Conservation (phyloP, 2,113 vertebrate species). For the Amphilophus citrinellus region DNA sequence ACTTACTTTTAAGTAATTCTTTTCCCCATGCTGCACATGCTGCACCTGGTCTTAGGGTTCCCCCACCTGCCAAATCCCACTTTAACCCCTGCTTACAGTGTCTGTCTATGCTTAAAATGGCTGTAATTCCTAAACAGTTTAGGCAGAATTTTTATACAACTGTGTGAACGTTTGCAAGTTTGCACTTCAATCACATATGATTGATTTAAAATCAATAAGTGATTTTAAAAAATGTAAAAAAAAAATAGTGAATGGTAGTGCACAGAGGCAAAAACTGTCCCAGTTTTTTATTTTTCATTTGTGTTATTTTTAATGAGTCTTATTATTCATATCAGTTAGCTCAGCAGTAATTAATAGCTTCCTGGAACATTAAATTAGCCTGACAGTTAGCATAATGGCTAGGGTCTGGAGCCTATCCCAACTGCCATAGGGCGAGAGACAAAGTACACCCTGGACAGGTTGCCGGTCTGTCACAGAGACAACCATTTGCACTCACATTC, state of each 20-base stretch:
- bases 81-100: background rate
- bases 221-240: background rate
- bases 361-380: background rate
- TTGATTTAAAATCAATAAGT: background rate
- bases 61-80: too few relatives aligned
- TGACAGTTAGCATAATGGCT: background rate
- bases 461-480: too few relatives aligned
- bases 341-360: background rate
- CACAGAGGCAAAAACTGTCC: background rate
- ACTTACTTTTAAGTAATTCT: too few relatives aligned
- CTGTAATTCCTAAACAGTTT: background rate
- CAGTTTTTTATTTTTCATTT: too few relatives aligned
- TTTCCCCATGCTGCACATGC: too few relatives aligned
- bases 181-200: background rate
- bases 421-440: too few relatives aligned
- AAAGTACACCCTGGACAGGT: too few relatives aligned
- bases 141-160: background rate
- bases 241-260: background rate
- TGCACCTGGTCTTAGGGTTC: too few relatives aligned
- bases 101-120: background rate
- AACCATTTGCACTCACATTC: too few relatives aligned
- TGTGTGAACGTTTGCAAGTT: background rate
- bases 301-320: too few relatives aligned
- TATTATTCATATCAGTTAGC: background rate
- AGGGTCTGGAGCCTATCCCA: too few relatives aligned